Percentiles rank a stretch among this genome's conserved stretches.
Evolutionary conservation across 1,140 invertebrate genomes (phyloP).

Genomic region (Pseudomyrmex cubaensis): DNA sequence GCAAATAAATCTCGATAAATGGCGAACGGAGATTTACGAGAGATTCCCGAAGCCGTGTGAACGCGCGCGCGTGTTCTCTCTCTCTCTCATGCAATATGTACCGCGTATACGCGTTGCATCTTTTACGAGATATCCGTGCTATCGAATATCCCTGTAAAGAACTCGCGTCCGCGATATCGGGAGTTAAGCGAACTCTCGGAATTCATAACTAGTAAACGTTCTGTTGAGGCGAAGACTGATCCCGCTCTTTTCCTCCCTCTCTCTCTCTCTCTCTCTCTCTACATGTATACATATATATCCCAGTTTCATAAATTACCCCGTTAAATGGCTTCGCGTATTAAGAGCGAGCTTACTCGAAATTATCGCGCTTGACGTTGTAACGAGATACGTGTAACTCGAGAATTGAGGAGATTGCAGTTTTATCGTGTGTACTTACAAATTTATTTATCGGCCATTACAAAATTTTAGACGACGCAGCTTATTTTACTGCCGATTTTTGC

Average conservation of each 20-base stretch:
- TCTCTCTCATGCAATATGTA: conserved; percentile 45
- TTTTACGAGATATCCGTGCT: conserved; percentile 43
- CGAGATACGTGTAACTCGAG: not conserved
- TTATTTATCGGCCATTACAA: conserved; percentile 1
- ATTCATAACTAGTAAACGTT: conserved; percentile 47
- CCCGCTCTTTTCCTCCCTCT: not conserved
- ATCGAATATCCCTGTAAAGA: conserved; percentile 54
- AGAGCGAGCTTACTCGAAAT: conserved; percentile 10
- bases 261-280: too few relatives aligned
- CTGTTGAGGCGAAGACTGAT: conserved; percentile 15
- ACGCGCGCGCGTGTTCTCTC: not conserved
- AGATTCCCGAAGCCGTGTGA: conserved; percentile 25
- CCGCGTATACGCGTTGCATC: conserved; percentile 45
- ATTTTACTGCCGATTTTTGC: too few relatives aligned
- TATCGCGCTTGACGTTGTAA: not conserved
- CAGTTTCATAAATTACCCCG: conserved; percentile 46
- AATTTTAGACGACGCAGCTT: not conserved
- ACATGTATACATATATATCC: not conserved
- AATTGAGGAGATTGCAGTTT: not conserved
- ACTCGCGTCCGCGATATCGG: conserved; percentile 51
- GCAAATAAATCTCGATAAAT: conserved; percentile 60
- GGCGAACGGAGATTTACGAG: conserved; percentile 49
- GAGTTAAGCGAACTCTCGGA: conserved; percentile 54
- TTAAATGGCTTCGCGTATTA: conserved; percentile 28
- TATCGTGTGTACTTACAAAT: not conserved